Evolutionary conservation across 37 sponge, comb jelly and placozoan species (phyloP).

Genomic region (Petrosia ficiformis): DNA sequence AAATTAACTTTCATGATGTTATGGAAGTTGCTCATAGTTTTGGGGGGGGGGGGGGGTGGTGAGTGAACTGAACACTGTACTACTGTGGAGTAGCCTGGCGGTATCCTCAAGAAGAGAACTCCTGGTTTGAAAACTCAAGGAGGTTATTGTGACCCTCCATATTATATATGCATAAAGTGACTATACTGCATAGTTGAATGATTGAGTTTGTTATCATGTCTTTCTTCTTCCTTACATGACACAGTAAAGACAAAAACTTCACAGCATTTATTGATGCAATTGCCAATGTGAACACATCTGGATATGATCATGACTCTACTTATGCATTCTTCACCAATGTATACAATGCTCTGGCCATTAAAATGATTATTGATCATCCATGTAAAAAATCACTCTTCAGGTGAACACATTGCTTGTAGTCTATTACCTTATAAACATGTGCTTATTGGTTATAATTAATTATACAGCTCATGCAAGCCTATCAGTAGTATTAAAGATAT

Average conservation of each 20-base stretch:
- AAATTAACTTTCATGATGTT: too few relatives aligned
- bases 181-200: too few relatives aligned
- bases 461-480: conserved; percentile 34
- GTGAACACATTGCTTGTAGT: too few relatives aligned
- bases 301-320: conserved; percentile 15
- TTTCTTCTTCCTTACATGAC: neutral
- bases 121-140: too few relatives aligned
- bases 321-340: conserved; percentile 80
- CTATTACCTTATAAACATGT: neutral
- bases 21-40: too few relatives aligned
- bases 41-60: too few relatives aligned
- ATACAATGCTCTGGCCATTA: conserved; percentile 77
- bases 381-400: conserved; percentile 18
- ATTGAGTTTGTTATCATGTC: neutral
- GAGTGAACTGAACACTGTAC: too few relatives aligned
- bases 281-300: conserved; percentile 28
- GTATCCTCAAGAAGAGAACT: too few relatives aligned
- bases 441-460: neutral
- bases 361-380: conserved; percentile 74
- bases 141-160: too few relatives aligned
- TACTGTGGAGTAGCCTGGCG: neutral
- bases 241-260: conserved; percentile 42
- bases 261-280: conserved; percentile 38
- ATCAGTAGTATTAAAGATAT: conserved; percentile 69
- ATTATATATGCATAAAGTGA: too few relatives aligned